Percentiles rank a stretch among this genome's conserved stretches.
Evolutionary conservation across 2,113 vertebrate genomes (phyloP).

Genomic region (Grammomys surdaster): DNA sequence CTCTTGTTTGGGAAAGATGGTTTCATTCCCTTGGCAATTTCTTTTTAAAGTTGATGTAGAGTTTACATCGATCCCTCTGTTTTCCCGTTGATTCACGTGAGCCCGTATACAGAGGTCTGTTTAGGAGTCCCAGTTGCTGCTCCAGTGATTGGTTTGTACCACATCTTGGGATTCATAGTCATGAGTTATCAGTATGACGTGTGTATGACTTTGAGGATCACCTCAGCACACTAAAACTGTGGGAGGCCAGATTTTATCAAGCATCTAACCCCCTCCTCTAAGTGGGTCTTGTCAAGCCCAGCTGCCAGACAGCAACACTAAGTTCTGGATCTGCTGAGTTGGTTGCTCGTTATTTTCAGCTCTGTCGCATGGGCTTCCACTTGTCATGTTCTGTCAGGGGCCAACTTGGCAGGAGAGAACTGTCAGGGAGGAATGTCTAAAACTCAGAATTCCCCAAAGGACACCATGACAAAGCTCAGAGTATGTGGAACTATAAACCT

Average conservation of each 20-base stretch:
- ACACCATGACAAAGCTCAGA: neutral
- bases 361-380: neutral
- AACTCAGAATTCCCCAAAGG: constrained; percentile 8
- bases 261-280: constrained; percentile 53
- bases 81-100: constrained; percentile 73
- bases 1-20: constrained; percentile 30
- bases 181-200: constrained; percentile 67
- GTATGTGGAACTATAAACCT: neutral
- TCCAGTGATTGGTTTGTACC: neutral
- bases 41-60: constrained; percentile 71
- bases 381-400: neutral
- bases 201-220: constrained; percentile 71
- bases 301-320: constrained; percentile 52
- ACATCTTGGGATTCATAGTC: constrained; percentile 67
- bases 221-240: constrained; percentile 45
- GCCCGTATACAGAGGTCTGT: constrained; percentile 70
- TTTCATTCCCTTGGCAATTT: constrained; percentile 51
- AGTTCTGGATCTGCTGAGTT: constrained; percentile 52
- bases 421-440: constrained; percentile 19
- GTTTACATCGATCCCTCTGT: constrained; percentile 56
- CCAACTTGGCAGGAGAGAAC: neutral
- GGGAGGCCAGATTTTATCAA: constrained; percentile 68
- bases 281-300: constrained; percentile 49
- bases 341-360: neutral
- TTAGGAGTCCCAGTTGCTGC: constrained; percentile 1